phyloP scores from a whole-genome alignment of 1,140 invertebrate species.

The Lethrus apterus region DNA sequence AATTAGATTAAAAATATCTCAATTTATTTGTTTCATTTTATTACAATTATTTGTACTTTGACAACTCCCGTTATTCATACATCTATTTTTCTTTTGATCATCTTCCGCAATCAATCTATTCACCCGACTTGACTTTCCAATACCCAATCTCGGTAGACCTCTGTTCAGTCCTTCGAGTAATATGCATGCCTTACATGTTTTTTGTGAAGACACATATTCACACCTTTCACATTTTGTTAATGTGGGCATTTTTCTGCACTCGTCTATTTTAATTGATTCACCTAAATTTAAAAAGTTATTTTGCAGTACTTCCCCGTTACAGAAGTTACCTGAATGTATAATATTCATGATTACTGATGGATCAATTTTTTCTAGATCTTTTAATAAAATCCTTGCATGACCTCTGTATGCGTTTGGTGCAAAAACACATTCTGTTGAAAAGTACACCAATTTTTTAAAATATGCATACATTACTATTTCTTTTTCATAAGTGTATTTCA shows the following conservation, averaged over 20 bases:
- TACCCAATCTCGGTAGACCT: slow-evolving; percentile 79
- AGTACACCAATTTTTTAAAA: slow-evolving; percentile 95
- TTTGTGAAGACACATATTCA: slow-evolving; percentile 93
- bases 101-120: slow-evolving; percentile 54
- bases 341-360: slow-evolving; percentile 96
- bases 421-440: slow-evolving; percentile 98
- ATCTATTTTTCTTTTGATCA: slow-evolving; percentile 14
- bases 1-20: too few species aligned
- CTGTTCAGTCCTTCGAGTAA: slow-evolving; percentile 92
- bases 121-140: slow-evolving; percentile 77
- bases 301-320: not conserved
- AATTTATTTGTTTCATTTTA: not conserved
- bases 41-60: not conserved
- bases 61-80: slow-evolving; percentile 2
- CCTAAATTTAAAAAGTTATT: slow-evolving; percentile 49
- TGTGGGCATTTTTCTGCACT: slow-evolving; percentile 71
- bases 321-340: slow-evolving; percentile 78
- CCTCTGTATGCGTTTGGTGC: slow-evolving; percentile 97
- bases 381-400: slow-evolving; percentile 84
- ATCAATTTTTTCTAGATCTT: slow-evolving; percentile 92
- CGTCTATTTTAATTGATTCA: slow-evolving; percentile 78
- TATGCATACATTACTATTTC: slow-evolving; percentile 99
- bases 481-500: slow-evolving; percentile 99
- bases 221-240: slow-evolving; percentile 78
- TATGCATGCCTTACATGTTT: slow-evolving; percentile 94